Evolutionary conservation across 2,113 vertebrate species (phyloP), one percentile per base, ranked within the genome.

Genomic region (Nestor notabilis): DNA sequence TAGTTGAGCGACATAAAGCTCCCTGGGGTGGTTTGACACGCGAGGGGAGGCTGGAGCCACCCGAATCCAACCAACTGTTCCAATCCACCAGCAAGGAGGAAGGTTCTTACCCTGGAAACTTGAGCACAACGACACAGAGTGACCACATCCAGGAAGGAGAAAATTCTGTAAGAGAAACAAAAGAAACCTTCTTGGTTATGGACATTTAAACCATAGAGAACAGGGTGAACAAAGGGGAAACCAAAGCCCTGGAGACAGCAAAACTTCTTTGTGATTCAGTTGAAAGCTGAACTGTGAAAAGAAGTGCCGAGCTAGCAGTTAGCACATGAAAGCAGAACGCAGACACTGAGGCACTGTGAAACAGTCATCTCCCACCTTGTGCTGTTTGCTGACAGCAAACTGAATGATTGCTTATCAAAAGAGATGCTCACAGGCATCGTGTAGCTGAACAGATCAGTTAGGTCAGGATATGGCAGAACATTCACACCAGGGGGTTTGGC

Each of bases 71-170:
- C 2, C 20, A 27, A n/a, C 37, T 9, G 47, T 8, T 16, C 35
- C 78, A 83, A 83, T 5, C 71, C 92, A 63, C 7, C 69, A 44
- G 33, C 27, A 52, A 37, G 8, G 66, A 83, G 27, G 52, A n/a
- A 78, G 41, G 61, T 53, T 94, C 99, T 99, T 99, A 99, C 99
- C 98, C 99, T 98, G 97, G 99, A 99, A 91, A 99, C 99, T 96
- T 99, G 99, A 96, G 99, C 99, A 97, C 99, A 99, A 93, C 99
- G 99, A 98, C 99, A 99, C 90, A 99, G 98, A 84, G 99, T 99
- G 96, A 99, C 99, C 97, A 99, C 99, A 97, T 99, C 99, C 98
- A 99, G 98, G 98, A 99, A 99, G 86, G 99, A 99, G 98, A 99
- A 99, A 97, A 99, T 99, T 98, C 99, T 99, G 98, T 44, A 97